Conservation (phyloP, 2,888 invertebrate genomes). For the Criorhina ranunculi region DNA sequence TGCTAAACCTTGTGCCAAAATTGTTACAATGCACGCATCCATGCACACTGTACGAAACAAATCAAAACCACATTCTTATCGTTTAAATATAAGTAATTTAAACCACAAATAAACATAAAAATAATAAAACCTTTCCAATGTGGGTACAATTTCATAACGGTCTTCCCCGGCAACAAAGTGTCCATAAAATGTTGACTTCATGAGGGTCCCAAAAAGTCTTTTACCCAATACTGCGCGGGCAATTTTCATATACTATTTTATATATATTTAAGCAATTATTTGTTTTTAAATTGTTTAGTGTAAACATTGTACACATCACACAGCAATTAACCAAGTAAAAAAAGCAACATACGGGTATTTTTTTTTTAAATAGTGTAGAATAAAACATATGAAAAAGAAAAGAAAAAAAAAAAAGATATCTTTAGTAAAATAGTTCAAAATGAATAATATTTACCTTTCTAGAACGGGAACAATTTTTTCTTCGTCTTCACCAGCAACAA, state of each 20-base stretch:
- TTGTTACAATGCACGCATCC: no score
- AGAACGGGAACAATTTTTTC: slow-evolving; percentile 93
- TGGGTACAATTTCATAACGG: slow-evolving; percentile 93
- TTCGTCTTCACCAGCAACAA: slow-evolving; percentile 98
- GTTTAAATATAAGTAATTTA: slow-evolving; percentile 3
- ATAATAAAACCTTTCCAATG: slow-evolving; percentile 88
- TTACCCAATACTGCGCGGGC: slow-evolving; percentile 91
- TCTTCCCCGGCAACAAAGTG: slow-evolving; percentile 99
- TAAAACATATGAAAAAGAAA: slow-evolving; percentile 72
- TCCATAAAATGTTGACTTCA: slow-evolving; percentile 98
- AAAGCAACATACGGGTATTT: slow-evolving; percentile 42
- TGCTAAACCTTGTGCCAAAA: neutral
- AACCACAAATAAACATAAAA: slow-evolving; percentile 32
- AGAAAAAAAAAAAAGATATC: slow-evolving; percentile 79
- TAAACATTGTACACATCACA: slow-evolving; percentile 37
- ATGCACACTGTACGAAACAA: slow-evolving; percentile 17
- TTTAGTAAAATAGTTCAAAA: slow-evolving; percentile 80
- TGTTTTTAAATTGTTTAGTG: neutral
- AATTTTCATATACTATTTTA: slow-evolving; percentile 92
- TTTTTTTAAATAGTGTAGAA: slow-evolving; percentile 46
- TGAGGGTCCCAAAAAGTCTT: slow-evolving; percentile 90
- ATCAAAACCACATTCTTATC: slow-evolving; percentile 14
- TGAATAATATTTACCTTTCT: slow-evolving; percentile 86
- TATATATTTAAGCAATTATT: slow-evolving; percentile 21
- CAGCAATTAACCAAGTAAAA: slow-evolving; percentile 49